A percentile compares a stretch with the other conserved stretches of the same genome.
Evolutionary conservation across 2,797 vertebrate species (phyloP).

Genomic region (Okamejei kenojei): DNA sequence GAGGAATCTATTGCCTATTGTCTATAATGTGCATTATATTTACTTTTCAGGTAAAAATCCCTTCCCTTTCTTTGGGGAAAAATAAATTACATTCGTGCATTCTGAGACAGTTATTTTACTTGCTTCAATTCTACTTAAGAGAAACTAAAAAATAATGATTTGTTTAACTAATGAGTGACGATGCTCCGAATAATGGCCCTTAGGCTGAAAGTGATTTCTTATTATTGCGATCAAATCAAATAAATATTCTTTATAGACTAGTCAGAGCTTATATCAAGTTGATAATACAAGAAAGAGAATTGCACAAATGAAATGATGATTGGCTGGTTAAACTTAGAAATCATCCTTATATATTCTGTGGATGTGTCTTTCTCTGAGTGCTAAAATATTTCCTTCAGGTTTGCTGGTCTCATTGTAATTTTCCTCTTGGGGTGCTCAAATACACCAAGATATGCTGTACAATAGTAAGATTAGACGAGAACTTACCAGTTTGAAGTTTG

Average conservation of each 20-base stretch:
- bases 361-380: not conserved
- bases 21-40: not conserved
- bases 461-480: too few species aligned
- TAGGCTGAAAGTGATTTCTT: not conserved
- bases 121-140: not conserved
- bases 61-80: not conserved
- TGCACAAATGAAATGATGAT: constrained; percentile 2
- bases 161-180: not conserved
- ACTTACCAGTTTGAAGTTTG: too few species aligned
- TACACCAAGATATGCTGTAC: not conserved
- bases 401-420: not conserved
- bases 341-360: not conserved
- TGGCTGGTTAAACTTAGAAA: not conserved
- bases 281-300: not conserved
- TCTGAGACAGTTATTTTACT: not conserved
- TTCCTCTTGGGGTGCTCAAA: not conserved
- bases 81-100: not conserved
- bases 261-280: not conserved
- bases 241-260: not conserved
- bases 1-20: too few species aligned
- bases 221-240: not conserved
- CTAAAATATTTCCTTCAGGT: not conserved
- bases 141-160: not conserved
- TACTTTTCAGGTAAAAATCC: not conserved
- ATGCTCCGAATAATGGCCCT: not conserved